A percentile compares a stretch with the other conserved stretches of the same genome.
These are phyloP conservation scores for Alsophila aescularia DNA, from an alignment of 2,888 invertebrate genomes.

Conservation along the genomic window DNA sequence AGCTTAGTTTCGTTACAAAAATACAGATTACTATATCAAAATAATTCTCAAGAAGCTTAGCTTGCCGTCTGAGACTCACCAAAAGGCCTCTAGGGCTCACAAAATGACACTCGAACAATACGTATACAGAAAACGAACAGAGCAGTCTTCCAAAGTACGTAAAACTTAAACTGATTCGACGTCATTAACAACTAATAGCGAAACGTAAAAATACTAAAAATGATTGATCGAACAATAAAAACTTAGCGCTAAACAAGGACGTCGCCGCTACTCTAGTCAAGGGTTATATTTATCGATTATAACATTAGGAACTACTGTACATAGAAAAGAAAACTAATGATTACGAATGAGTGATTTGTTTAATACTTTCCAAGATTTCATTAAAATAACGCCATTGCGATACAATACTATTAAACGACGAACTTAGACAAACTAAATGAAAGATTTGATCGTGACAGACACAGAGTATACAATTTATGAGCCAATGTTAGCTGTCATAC, in stretches of 20 bases:
- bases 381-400: constrained; percentile 51
- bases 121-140: constrained; percentile 65
- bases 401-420: constrained; percentile 36
- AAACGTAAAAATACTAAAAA: constrained; percentile 54
- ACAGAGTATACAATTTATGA: not conserved
- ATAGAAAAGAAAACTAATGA: constrained; percentile 55
- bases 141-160: constrained; percentile 80
- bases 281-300: constrained; percentile 81
- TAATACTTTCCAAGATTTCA: constrained; percentile 56
- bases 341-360: constrained; percentile 60
- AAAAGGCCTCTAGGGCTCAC: constrained; percentile 74
- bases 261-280: constrained; percentile 65
- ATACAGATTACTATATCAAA: constrained; percentile 59
- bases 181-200: constrained; percentile 61
- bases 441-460: constrained; percentile 42
- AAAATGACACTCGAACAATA: constrained; percentile 40
- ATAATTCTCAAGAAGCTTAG: constrained; percentile 75
- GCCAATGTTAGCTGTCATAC: constrained; percentile 67
- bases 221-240: constrained; percentile 63
- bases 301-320: constrained; percentile 83
- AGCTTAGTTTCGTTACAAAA: constrained; percentile 76
- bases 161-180: constrained; percentile 59
- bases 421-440: constrained; percentile 34
- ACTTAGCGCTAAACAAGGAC: constrained; percentile 40
- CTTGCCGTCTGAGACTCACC: constrained; percentile 77